These are phyloP conservation scores for Liasis olivaceus DNA, from an alignment of 2,797 vertebrate genomes.

Conservation along the genomic window DNA sequence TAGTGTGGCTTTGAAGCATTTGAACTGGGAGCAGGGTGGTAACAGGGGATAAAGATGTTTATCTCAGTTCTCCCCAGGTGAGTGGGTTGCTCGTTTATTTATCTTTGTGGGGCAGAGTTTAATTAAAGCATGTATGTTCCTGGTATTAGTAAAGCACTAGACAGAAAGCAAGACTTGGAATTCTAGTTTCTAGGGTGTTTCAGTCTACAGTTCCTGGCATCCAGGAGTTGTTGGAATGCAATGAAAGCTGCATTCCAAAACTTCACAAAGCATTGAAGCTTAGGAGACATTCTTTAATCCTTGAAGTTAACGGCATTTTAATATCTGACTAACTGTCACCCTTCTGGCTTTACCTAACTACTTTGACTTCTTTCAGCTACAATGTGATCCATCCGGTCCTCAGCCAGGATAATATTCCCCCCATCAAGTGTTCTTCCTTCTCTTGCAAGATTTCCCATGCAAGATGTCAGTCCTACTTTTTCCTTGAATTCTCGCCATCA, in stretches of 20 bases:
- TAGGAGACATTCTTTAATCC: background rate
- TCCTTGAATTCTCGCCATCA: background rate
- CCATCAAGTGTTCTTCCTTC: background rate
- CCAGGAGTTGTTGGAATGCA: too few relatives aligned
- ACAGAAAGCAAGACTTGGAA: background rate
- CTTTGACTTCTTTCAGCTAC: background rate
- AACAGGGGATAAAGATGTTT: background rate
- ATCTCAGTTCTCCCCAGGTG: background rate
- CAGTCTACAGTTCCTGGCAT: background rate
- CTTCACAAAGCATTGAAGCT: background rate
- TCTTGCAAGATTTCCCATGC: background rate
- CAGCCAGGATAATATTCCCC: background rate
- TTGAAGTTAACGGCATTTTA: background rate
- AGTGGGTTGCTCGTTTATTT: background rate
- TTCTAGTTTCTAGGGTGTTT: background rate
- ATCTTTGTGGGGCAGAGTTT: background rate
- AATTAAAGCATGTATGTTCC: background rate
- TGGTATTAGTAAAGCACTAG: background rate
- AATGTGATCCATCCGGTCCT: background rate
- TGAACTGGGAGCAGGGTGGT: background rate
- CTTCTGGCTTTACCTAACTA: background rate
- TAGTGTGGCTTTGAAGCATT: background rate
- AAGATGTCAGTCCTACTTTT: background rate
- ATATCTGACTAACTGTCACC: background rate
- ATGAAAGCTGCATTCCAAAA: background rate